phyloP scores from a whole-genome alignment of 2,113 vertebrate genomes.

The Casuarius casuarius region DNA sequence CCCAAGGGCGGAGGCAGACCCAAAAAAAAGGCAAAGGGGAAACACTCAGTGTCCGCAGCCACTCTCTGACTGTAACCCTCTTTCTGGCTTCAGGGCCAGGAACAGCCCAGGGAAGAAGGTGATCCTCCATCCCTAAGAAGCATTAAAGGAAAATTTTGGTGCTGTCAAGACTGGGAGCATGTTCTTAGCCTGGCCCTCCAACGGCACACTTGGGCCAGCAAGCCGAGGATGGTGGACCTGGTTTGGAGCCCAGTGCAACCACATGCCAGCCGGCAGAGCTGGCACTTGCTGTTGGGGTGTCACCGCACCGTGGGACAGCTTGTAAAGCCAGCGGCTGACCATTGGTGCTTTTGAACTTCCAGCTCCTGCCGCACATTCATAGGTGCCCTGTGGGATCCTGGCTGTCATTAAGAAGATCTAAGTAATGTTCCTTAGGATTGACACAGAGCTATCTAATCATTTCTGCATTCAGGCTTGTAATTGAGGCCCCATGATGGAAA shows the following conservation, averaged over 20 bases:
- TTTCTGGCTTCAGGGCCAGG: background rate
- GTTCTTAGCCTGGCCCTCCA: background rate
- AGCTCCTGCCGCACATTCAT: background rate
- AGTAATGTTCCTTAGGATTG: background rate
- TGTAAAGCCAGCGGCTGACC: background rate
- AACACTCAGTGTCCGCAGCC: background rate
- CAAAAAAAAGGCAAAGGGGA: no score
- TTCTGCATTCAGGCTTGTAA: background rate
- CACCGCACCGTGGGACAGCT: background rate
- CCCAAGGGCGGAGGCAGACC: background rate
- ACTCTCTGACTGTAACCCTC: rapidly evolving
- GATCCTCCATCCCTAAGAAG: no score
- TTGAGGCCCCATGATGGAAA: background rate
- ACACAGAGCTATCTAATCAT: background rate
- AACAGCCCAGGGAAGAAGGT: background rate
- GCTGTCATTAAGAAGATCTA: background rate
- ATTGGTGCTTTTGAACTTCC: background rate
- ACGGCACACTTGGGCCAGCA: no score
- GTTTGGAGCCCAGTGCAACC: no score
- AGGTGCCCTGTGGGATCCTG: background rate
- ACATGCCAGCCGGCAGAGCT: no score
- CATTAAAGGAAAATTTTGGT: background rate
- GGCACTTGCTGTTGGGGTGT: no score
- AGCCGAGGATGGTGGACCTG: no score
- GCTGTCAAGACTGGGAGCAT: background rate